Base-by-base conservation (phyloP, 2,888 invertebrate species). In the Pammene fasciana region DNA sequence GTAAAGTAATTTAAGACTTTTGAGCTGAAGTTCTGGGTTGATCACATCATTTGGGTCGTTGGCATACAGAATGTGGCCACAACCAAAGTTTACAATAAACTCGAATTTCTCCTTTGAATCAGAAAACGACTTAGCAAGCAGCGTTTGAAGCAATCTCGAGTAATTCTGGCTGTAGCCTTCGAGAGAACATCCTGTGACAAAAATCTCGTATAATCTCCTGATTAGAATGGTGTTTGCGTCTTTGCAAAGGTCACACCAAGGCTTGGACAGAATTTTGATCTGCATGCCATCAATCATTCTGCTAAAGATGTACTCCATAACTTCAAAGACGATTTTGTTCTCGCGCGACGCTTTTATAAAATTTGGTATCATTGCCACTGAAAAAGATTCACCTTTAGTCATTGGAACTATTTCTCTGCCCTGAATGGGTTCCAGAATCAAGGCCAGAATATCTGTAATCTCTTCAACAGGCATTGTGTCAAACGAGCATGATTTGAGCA, bases 21-120 rank as follows among this genome's bases (percentile, higher is more conserved):
- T 87, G 13, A 95, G 73, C 70, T 94, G 94, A 4, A 94, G 81
- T 75, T 92, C 89, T 0, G 91, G 87, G 68, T 88, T 90, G 11
- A 93, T 88, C 0, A 90, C 85, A 67, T 90, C 88, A 75, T 87
- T 87, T 46, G 89, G 87, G 71, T 92, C 86, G 4, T 79, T 74
- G 1, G 90, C 89, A 72, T 87, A 91, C 36, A 92, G 74, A 73
- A 91, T 88, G 75, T 93, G 90, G 0, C 89, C 89, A 55, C 93
- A 87, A 54, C 93, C 93, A 74, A 94, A 92, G 77, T 94, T 94
- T 0, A 93, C 90, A 0, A 95, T 81, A 65, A 95, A 94, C 26
- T 94, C 90, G 6, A 94, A 85, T 77, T 94, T 94, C 2, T 92
- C 86, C 65, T 85, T 86, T 0, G 89, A 57, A 55, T 79, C 84